phyloP scores from a whole-genome alignment of 35 echinoderm and acorn worm species.

The Strongylocentrotus purpuratus region DNA sequence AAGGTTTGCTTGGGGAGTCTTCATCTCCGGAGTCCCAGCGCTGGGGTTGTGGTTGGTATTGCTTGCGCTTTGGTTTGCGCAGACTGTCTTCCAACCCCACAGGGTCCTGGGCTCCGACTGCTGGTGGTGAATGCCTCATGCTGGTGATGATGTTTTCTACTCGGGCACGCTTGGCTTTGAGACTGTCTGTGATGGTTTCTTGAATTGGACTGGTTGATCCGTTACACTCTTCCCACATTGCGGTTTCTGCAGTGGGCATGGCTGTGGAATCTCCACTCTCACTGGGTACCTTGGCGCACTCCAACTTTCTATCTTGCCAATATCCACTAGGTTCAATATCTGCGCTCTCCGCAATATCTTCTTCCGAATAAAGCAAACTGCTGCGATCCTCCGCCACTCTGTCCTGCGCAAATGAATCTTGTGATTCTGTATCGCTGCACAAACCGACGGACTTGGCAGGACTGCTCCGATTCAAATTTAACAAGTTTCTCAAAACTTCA shows the following conservation, averaged over 20 bases:
- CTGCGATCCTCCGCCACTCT: neutral
- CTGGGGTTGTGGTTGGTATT: conserved; percentile 88
- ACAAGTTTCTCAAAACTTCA: conserved; percentile 64
- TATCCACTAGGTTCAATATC: neutral
- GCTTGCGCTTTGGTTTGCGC: conserved; percentile 84
- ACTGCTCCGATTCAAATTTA: conserved; percentile 56
- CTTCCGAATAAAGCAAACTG: neutral
- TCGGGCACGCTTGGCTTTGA: conserved; percentile 89
- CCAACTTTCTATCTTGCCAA: neutral
- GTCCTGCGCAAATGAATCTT: neutral
- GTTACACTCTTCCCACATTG: conserved; percentile 42
- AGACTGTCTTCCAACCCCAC: conserved; percentile 48
- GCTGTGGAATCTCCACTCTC: conserved; percentile 24
- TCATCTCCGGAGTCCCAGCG: conserved; percentile 52
- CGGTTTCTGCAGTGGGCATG: conserved; percentile 47
- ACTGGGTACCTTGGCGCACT: conserved; percentile 9
- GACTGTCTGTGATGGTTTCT: conserved; percentile 63
- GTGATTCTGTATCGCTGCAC: conserved; percentile 14
- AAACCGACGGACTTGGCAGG: neutral
- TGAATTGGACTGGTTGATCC: conserved; percentile 48
- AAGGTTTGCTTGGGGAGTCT: conserved; percentile 32
- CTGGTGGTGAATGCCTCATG: conserved; percentile 80
- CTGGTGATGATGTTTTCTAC: conserved; percentile 98
- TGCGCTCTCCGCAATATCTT: neutral
- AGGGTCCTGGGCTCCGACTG: conserved; percentile 28